These are phyloP conservation scores for Bucco capensis DNA, from an alignment of 2,113 vertebrate genomes.

Conservation along the genomic window DNA sequence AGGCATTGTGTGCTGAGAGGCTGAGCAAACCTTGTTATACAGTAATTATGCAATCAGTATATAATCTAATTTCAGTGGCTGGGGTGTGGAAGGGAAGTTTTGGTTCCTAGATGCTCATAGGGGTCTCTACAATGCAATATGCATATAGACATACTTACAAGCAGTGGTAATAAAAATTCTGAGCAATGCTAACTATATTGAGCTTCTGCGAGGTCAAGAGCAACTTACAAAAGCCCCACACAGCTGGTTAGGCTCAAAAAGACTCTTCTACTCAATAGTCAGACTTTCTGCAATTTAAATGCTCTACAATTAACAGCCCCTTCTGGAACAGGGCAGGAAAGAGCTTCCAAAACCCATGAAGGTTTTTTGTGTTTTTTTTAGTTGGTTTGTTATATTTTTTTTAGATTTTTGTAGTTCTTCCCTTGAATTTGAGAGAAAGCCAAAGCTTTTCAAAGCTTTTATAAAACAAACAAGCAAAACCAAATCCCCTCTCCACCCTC, in stretches of 20 bases:
- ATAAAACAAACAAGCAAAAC: constrained; percentile 12
- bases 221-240: not conserved
- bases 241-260: constrained; percentile 30
- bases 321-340: constrained; percentile 1
- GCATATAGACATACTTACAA: constrained; percentile 33
- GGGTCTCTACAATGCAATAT: constrained; percentile 43
- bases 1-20: constrained; percentile 53
- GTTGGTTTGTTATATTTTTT: not conserved
- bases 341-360: constrained; percentile 7
- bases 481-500: not conserved
- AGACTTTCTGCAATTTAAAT: constrained; percentile 10
- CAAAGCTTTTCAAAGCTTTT: constrained; percentile 27
- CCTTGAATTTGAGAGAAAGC: not conserved
- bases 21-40: constrained; percentile 68
- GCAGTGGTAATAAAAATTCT: constrained; percentile 42
- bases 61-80: constrained; percentile 61
- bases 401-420: not conserved
- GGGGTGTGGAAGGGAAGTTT: constrained; percentile 48
- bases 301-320: not conserved
- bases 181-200: not conserved
- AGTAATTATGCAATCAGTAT: constrained; percentile 67
- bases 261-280: not conserved
- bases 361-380: not conserved
- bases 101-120: constrained; percentile 21
- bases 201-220: not conserved